Base-by-base conservation (phyloP, 2,888 invertebrate genomes). In the Pyrgus malvae region DNA sequence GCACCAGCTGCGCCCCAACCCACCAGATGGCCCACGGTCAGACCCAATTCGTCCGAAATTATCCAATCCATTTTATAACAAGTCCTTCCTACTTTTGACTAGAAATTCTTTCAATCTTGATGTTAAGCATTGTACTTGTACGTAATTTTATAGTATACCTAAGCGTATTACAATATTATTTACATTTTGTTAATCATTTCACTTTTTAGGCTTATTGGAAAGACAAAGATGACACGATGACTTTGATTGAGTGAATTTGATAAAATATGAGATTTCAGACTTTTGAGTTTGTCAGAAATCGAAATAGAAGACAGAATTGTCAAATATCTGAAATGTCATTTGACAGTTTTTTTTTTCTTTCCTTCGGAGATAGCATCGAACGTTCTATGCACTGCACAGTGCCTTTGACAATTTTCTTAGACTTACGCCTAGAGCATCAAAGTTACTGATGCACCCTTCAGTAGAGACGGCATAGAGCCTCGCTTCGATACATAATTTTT, bases 1-100 rank as follows among this genome's bases (percentile, higher is more conserved):
- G 97, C 96, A 56, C 94, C 93, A 59, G 96, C 95, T 65, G 96
- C 95, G 53, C 93, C 91, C 94, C 95, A 96, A 56, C 94, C 94
- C 27, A 95, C 93, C 58, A 96, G 82, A 74, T 95, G 94, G 48
- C 94, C 93, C 61, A 96, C 92, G 11, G 95, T 95, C 46, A 95
- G 82, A 54, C 94, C 93, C 73, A 94, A 80, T 73, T 94, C 94
- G 76, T 94, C 94, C 67, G 93, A 94, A 81, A 94, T 93, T 66
- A 94, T 94, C 94, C 94, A 94, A 93, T 94, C 94, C 94, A 94
- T 94, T 70, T 60, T 81, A 38, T 21, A 45, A 37, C 27, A 19
- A 49, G 19, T 33, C 44, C 48, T 16, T 9, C 29, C n/a, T 48
- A 48, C 42, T n/a, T 27, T 51, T 51, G 14, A 44, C 31, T 33